Evolutionary conservation across 2,113 vertebrate genomes (phyloP).

Genomic region (Eulemur macaco): DNA sequence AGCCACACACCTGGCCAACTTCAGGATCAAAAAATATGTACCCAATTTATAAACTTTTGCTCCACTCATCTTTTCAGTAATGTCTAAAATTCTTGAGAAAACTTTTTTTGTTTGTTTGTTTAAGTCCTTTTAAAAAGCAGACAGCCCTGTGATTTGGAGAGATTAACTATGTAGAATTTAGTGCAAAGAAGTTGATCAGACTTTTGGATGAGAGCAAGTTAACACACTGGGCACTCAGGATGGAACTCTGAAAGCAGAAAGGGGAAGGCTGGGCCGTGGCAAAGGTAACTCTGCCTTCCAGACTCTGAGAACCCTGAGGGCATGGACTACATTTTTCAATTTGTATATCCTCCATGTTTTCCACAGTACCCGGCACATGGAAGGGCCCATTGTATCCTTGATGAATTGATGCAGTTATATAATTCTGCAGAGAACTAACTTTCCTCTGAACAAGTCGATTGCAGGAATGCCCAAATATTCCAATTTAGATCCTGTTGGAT

Average conservation of each 20-base stretch:
- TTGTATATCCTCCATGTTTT: background rate
- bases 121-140: conserved; percentile 8
- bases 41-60: background rate
- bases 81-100: background rate
- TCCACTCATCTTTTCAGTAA: background rate
- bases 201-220: background rate
- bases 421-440: background rate
- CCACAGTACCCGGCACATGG: background rate
- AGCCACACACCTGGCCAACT: background rate
- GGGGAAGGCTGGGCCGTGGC: background rate
- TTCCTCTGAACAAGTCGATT: background rate
- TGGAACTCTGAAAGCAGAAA: background rate
- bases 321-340: background rate
- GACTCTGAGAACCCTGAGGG: background rate
- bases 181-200: background rate
- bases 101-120: background rate
- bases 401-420: background rate
- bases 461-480: background rate
- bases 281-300: background rate
- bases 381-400: background rate
- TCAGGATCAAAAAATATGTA: background rate
- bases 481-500: background rate
- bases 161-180: background rate
- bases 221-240: background rate
- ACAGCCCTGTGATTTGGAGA: background rate